These are phyloP conservation scores for Mesorhabditis spiculigera DNA, from an alignment of 2,888 invertebrate genomes.

Conservation along the genomic window DNA sequence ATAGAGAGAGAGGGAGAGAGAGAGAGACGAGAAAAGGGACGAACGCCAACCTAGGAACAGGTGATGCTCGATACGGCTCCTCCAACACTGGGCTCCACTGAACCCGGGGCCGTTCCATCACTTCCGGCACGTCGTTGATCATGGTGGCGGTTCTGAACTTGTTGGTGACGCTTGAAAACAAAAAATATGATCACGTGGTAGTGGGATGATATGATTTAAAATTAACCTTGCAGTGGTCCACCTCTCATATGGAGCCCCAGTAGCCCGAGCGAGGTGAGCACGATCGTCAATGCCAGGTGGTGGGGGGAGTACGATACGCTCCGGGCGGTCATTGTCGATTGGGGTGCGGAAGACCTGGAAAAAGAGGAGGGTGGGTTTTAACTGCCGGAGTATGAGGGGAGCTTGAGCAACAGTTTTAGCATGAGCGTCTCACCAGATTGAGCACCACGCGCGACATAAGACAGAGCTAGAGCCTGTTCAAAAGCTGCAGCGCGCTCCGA, in stretches of 20 bases:
- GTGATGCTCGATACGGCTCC: no score
- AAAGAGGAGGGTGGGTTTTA: background rate
- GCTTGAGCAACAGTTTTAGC: no score
- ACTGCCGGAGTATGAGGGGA: no score
- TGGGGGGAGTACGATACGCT: background rate
- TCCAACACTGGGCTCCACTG: background rate
- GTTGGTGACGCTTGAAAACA: background rate
- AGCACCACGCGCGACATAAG: no score
- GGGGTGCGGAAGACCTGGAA: slow-evolving; percentile 4
- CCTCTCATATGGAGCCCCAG: background rate
- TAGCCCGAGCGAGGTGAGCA: background rate
- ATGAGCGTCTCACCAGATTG: no score
- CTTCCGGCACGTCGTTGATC: background rate
- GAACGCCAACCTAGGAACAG: background rate
- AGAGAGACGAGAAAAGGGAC: background rate
- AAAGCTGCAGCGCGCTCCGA: background rate
- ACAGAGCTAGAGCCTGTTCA: background rate
- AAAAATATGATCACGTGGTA: background rate
- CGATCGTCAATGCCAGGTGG: background rate
- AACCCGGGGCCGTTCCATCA: background rate
- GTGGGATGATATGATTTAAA: background rate
- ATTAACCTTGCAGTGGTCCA: background rate
- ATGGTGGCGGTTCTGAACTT: background rate
- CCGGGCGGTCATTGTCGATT: background rate
- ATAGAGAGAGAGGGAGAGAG: background rate